Percentiles rank a stretch among this genome's conserved stretches.
phyloP scores from a whole-genome alignment of 2,888 invertebrate genomes.

The Ichneumon xanthorius region DNA sequence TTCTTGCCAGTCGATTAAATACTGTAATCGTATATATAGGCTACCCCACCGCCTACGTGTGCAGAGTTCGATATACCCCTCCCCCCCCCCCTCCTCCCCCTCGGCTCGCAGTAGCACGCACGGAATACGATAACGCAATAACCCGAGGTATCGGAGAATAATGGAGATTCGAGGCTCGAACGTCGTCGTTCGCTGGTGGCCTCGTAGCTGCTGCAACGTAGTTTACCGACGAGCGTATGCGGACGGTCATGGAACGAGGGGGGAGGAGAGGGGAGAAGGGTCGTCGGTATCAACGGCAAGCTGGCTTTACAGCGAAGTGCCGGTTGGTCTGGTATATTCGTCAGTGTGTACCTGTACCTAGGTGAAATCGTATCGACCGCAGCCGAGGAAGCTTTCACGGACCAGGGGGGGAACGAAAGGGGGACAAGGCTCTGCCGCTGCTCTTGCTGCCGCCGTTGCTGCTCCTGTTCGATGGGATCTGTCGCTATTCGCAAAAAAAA shows the following conservation, averaged over 20 bases:
- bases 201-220: constrained; percentile 37
- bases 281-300: constrained; percentile 52
- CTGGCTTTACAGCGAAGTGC: constrained; percentile 43
- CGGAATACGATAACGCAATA: constrained; percentile 38
- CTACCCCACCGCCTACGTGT: background rate
- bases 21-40: background rate
- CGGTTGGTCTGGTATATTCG: constrained; percentile 60
- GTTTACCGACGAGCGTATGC: constrained; percentile 44
- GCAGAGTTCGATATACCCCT: constrained; percentile 39
- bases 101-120: constrained; percentile 1
- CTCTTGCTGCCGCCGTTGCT: constrained; percentile 25
- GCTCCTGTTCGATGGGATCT: constrained; percentile 48
- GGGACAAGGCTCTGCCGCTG: constrained; percentile 14
- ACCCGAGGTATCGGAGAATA: constrained; percentile 44
- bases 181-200: constrained; percentile 30
- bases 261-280: constrained; percentile 9
- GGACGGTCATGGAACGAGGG: constrained; percentile 10
- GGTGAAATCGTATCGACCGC: constrained; percentile 80
- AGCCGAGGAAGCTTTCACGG: constrained; percentile 67
- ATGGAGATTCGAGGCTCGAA: constrained; percentile 52
- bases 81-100: background rate
- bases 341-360: constrained; percentile 69
- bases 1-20: constrained; percentile 32
- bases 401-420: constrained; percentile 31
- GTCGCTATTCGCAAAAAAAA: constrained; percentile 38